These are phyloP conservation scores for Erannis defoliaria DNA, from an alignment of 2,888 invertebrate species.

Conservation along the genomic window DNA sequence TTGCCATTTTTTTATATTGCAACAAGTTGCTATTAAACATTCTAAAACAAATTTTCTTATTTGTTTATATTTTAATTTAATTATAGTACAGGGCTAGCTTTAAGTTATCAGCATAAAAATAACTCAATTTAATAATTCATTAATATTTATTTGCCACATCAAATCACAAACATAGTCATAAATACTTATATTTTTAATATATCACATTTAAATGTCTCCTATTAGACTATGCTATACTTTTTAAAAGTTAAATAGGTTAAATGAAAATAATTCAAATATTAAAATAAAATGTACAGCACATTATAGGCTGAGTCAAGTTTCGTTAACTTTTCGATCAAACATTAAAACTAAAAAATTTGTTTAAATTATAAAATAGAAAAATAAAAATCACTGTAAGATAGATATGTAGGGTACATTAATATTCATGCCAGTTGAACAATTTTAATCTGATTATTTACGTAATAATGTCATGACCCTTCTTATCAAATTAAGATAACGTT, in stretches of 20 bases:
- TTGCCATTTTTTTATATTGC: not conserved
- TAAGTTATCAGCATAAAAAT: not conserved
- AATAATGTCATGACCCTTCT: conserved; percentile 17
- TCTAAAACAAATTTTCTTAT: conserved; percentile 15
- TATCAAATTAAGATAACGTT: conserved; percentile 20
- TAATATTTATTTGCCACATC: conserved; percentile 13
- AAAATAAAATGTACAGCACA: not conserved
- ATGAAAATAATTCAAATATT: not conserved
- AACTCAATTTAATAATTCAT: not conserved
- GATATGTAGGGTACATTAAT: not conserved
- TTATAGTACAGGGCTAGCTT: not conserved
- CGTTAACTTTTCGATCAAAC: not conserved
- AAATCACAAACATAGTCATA: conserved; percentile 15
- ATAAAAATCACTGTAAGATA: not conserved
- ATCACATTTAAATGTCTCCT: conserved; percentile 12
- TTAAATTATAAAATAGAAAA: not conserved
- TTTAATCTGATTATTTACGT: conserved; percentile 5
- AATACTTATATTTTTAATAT: conserved; percentile 4
- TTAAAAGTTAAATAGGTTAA: conserved; percentile 3
- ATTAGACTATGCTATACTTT: not conserved
- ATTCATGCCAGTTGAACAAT: conserved; percentile 11
- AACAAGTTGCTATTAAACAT: conserved; percentile 43
- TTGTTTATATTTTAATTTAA: too few species aligned
- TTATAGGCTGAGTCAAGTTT: not conserved
- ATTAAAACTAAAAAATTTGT: not conserved